Base-by-base conservation (phyloP, 2,113 vertebrate species). In the Lasiurus cinereus region DNA sequence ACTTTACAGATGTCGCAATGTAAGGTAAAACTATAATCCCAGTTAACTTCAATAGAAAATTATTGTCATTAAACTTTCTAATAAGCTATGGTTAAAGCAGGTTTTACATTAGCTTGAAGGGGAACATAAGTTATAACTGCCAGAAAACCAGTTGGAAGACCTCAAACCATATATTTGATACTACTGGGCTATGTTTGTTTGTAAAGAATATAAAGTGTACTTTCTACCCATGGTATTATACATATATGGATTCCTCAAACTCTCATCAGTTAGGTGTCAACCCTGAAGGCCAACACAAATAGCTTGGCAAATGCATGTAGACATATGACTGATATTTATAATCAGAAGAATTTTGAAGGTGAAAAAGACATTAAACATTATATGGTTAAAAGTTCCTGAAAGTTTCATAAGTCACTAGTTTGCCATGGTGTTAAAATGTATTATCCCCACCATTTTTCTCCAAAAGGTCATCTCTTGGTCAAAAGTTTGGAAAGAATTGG, bases 1-100 rank as follows among this genome's bases (percentile, higher is more conserved):
- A 77, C 74, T 91, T 92, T 39, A 66, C 5, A 33, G 67, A 88
- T 94, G 73, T 85, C 90, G 74, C 90, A 90, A 83, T 64, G 48
- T 21, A 94, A 97, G 93, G 67, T 66, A 78, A 94, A 94, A 95
- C 88, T 94, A 31, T 88, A 96, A 93, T 95, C 94, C 94, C 73
- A 31, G 69, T 95, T 97, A 97, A 96, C 94, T 94, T 94, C 85
- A 72, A 88, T 4, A 88, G 91, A 90, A 96, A 96, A 97, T 96
- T 88, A 90, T 90, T 88, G 82, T 54, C 88, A 94, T 96, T 96
- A 96, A 92, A 82, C 27, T 76, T 86, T 83, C 72, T 94, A 93
- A 96, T 88, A 96, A 88, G 82, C 43, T 52, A 78, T 36, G 5
- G 48, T 62, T 95, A 92, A 83, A 39, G 66, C 9, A 96, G 31